Evolutionary conservation across 2,113 vertebrate genomes (phyloP), one percentile per base, ranked within the genome.

Genomic region (Dicentrarchus labrax): DNA sequence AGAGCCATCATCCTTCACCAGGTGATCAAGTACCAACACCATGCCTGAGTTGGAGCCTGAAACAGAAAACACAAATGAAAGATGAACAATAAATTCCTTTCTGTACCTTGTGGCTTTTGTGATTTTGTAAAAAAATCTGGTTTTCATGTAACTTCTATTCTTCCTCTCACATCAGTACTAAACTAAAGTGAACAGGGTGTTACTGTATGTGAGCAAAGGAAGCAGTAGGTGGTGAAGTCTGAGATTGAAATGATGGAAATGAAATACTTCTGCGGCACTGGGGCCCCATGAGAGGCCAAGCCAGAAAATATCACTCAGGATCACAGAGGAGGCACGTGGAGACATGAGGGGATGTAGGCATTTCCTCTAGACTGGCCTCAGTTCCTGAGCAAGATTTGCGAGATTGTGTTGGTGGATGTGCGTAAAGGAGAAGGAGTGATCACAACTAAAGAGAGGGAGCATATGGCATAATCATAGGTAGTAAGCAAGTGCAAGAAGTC

Each of bases 11-110:
- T 94, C 92, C 86, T 94, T 93, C 72, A 85, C 92, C 74, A 95
- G 86, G 68, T 95, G 89, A 86, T 96, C 96, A 3, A 96, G 88
- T 67, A 96, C 92, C 78, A 96, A 81, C 1, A 96, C 88, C 88
- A 96, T 95, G 73, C 85, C 93, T 0, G 94, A 93, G 24, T 90
- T 92, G 8, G 89, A 70, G 2, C 89, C 96, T 97, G 83, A 0
- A 22, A 73, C 30, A 83, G 47, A 88, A 81, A 69, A 69, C 36
- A 85, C 0, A 68, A 53, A 89, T 4, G 0, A 78, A 80, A 74
- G 1, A 45, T 50, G 5, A 82, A 56, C 6, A 38, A 56, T 16
- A 39, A 74, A 69, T 13, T 2, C 16, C 8, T 77, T 48, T 78
- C 16, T 78, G 17, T n/a, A 21, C 9, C 53, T 13, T 51, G 30